Evolutionary conservation across 2,113 vertebrate genomes (phyloP).

Genomic region (Saccopteryx bilineata): DNA sequence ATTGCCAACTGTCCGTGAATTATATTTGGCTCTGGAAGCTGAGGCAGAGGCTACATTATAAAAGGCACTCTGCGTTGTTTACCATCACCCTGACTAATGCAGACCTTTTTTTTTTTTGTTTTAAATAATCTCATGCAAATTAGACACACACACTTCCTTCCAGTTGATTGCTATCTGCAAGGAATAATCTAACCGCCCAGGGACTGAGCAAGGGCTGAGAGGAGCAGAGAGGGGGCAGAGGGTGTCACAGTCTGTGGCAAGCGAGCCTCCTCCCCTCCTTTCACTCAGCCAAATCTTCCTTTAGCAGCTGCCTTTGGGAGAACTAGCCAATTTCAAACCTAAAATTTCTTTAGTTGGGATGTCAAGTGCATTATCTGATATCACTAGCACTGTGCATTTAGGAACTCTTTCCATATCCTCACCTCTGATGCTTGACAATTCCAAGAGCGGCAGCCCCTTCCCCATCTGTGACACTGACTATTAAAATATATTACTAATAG

Average conservation of each 20-base stretch:
- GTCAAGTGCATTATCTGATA: conserved; percentile 69
- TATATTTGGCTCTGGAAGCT: conserved; percentile 90
- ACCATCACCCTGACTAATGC: conserved; percentile 93
- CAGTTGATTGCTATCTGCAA: conserved; percentile 94
- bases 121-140: conserved; percentile 95
- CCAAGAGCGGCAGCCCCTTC: conserved; percentile 57
- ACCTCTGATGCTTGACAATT: conserved; percentile 16
- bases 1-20: conserved; percentile 90
- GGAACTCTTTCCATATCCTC: conserved; percentile 63
- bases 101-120: conserved; percentile 91
- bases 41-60: conserved; percentile 89
- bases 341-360: conserved; percentile 63
- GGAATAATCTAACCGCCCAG: conserved; percentile 91
- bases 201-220: conserved; percentile 88
- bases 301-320: conserved; percentile 72
- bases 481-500: conserved; percentile 43
- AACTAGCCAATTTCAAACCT: conserved; percentile 79
- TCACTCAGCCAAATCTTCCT: conserved; percentile 46
- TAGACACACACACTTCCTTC: conserved; percentile 94
- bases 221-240: conserved; percentile 79
- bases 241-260: conserved; percentile 78
- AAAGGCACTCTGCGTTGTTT: conserved; percentile 91
- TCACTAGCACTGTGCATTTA: conserved; percentile 22
- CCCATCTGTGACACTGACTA: background rate
- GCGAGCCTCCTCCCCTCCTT: conserved; percentile 77